A percentile compares a stretch with the other conserved stretches of the same genome.
Conservation (phyloP, 1,140 invertebrate species). For the Aphaenogaster rudis region DNA sequence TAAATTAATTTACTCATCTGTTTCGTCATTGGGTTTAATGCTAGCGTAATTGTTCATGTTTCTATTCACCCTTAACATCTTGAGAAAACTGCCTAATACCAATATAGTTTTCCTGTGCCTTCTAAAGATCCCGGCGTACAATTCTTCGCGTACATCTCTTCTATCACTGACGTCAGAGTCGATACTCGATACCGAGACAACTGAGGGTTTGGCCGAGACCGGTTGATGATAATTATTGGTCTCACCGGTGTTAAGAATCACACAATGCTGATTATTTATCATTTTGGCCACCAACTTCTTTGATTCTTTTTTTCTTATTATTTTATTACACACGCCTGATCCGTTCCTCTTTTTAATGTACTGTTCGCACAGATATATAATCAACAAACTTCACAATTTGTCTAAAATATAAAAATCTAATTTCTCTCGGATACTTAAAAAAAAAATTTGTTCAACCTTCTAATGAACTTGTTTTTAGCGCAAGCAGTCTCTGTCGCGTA, state of each 20-base stretch:
- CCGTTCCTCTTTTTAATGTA: background rate
- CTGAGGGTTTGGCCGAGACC: constrained; percentile 83
- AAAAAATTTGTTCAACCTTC: background rate
- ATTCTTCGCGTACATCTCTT: constrained; percentile 91
- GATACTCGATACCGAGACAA: constrained; percentile 85
- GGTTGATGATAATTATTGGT: constrained; percentile 82
- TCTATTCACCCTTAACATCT: constrained; percentile 92
- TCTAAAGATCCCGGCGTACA: constrained; percentile 94
- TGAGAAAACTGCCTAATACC: constrained; percentile 92
- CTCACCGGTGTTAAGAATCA: constrained; percentile 81
- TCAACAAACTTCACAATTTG: constrained; percentile 17
- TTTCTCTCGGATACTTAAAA: background rate
- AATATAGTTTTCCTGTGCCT: constrained; percentile 93
- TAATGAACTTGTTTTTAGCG: constrained; percentile 3
- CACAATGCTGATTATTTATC: constrained; percentile 85
- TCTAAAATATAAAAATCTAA: constrained; percentile 35
- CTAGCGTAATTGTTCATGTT: constrained; percentile 93
- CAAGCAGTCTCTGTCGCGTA: background rate
- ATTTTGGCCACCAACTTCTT: constrained; percentile 70
- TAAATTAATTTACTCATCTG: constrained; percentile 81
- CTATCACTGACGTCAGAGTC: constrained; percentile 90
- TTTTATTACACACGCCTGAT: constrained; percentile 8
- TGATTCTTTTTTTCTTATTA: background rate
- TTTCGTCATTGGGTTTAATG: constrained; percentile 89
- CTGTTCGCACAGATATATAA: constrained; percentile 1